Percentiles rank a stretch among this genome's conserved stretches.
phyloP scores from a whole-genome alignment of 1,140 invertebrate genomes.

The Cydia strobilella region DNA sequence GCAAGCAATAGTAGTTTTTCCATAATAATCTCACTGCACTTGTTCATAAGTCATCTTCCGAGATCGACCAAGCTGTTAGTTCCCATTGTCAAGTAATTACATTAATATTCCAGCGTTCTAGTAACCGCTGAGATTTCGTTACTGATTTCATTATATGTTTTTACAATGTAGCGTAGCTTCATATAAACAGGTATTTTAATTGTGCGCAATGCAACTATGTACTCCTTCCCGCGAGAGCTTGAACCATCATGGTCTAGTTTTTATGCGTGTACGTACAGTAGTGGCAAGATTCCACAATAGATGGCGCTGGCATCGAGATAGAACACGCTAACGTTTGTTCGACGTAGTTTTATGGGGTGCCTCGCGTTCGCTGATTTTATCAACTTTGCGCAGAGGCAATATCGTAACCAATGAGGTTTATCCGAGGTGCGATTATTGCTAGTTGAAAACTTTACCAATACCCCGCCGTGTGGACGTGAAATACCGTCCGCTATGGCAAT shows the following conservation, averaged over 20 bases:
- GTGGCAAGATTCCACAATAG: conserved; percentile 18
- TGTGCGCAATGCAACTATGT: conserved; percentile 17
- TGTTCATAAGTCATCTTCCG: not conserved
- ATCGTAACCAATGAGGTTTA: conserved; percentile 93
- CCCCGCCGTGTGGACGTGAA: conserved; percentile 95
- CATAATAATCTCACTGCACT: not conserved
- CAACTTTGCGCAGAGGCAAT: conserved; percentile 89
- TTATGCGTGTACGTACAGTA: conserved; percentile 3
- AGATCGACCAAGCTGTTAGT: conserved; percentile 24
- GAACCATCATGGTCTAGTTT: not conserved
- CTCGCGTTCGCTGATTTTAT: conserved; percentile 26
- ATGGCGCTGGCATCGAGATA: conserved; percentile 33
- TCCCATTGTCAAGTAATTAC: conserved; percentile 26
- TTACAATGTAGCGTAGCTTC: conserved; percentile 21
- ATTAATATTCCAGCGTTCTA: conserved; percentile 13
- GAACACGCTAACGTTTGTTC: conserved; percentile 35
- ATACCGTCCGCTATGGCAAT: conserved; percentile 94
- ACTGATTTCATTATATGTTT: conserved; percentile 29
- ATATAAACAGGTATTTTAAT: conserved; percentile 30
- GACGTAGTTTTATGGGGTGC: conserved; percentile 30
- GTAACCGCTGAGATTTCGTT: conserved; percentile 17
- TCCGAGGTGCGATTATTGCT: conserved; percentile 94
- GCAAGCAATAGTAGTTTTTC: not conserved
- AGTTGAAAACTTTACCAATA: conserved; percentile 97
- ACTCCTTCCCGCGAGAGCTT: conserved; percentile 1